Evolutionary conservation across 2,888 invertebrate species (phyloP).

Genomic region (Acholoe squamosa): DNA sequence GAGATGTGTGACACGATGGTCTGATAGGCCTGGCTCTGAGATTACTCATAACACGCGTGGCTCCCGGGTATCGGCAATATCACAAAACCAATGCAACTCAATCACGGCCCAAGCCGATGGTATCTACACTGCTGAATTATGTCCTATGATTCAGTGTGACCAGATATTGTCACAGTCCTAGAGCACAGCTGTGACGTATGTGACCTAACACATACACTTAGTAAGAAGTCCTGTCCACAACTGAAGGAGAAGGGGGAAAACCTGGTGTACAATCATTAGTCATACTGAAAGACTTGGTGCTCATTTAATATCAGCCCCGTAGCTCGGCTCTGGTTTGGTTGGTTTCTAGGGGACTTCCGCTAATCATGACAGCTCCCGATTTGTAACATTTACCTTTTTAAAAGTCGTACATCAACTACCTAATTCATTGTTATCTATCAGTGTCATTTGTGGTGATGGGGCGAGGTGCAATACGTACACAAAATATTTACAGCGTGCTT

Average conservation of each 20-base stretch:
- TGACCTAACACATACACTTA: background rate
- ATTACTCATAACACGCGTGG: slow-evolving; percentile 29
- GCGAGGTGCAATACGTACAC: no score
- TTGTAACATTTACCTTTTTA: no score
- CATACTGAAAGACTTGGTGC: background rate
- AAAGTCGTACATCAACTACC: no score
- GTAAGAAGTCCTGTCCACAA: background rate
- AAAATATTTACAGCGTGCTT: no score
- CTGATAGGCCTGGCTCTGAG: slow-evolving; percentile 4
- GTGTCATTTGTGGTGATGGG: no score
- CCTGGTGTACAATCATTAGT: background rate
- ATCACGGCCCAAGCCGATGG: background rate
- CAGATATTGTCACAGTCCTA: background rate
- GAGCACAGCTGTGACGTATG: background rate
- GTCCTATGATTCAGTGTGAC: slow-evolving; percentile 18
- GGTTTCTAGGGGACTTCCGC: no score
- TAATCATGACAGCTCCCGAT: no score
- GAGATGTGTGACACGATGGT: slow-evolving; percentile 19
- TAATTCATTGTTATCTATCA: no score
- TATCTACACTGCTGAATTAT: slow-evolving; percentile 39
- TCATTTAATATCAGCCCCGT: no score
- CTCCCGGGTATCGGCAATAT: slow-evolving; percentile 8
- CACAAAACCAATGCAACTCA: background rate
- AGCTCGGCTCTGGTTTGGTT: no score
- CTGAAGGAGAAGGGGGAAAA: slow-evolving; percentile 1